Base-by-base conservation (phyloP, 1,140 invertebrate species). In the Drosophila jambulina region DNA sequence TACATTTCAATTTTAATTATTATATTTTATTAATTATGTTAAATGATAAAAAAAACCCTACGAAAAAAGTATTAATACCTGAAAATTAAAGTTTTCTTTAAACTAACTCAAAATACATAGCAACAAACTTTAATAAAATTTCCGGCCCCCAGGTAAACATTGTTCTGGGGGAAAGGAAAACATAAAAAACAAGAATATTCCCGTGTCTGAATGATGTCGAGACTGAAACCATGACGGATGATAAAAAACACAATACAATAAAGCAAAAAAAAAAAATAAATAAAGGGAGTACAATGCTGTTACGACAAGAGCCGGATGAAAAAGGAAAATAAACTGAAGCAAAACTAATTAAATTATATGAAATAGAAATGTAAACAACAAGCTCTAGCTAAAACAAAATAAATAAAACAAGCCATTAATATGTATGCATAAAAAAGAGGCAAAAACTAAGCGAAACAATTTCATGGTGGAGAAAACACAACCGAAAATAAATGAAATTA, bases 331-430 rank as follows among this genome's bases (percentile, higher is more conserved):
- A 87, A 87, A 86, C 53, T 83, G 67, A 80, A 77, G 83, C 80
- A 70, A 83, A 83, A 83, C 83, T 83, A 87, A 87, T 87, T 88
- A 75, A 87, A 87, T 87, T 87, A 88, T 83, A 88, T 88, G 62
- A 77, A 82, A 76, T 83, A 64, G 48, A 68, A 88, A 77, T 74
- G 80, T 80, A 88, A 87, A 84, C 82, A 82, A 77, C 53, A 27
- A 76, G 29, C 40, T 61, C 43, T 7, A 63, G 38, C 68, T 60
- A 25, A 64, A 59, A 62, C 68, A 75, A 81, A 78, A 71, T 59
- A 76, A 87, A 75, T 71, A 71, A 79, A 75, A 75, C 27, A 42
- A 10, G 23, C 70, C 75, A 79, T 76, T 82, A 76, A 72, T 77
- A 83, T 80, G 79, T 79, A 80, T 79, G 51, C 58, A 82, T 62